Evolutionary conservation across 1,140 invertebrate genomes (phyloP).

Genomic region (Meloidogyne exigua): DNA sequence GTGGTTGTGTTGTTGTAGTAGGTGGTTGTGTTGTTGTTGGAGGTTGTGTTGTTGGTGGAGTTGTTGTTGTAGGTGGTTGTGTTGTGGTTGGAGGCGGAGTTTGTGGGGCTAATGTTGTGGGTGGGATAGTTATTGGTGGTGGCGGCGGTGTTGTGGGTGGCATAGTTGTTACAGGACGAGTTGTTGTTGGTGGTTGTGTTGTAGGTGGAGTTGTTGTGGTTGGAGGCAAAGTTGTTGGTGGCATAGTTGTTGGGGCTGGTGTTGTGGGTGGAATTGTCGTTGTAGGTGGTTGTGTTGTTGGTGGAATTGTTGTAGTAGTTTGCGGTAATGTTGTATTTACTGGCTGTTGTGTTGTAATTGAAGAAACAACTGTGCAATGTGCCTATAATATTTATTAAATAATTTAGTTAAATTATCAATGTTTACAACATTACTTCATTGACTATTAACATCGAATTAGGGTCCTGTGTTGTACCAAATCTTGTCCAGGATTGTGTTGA

Average conservation of each 20-base stretch:
- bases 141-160: too few relatives aligned
- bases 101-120: too few relatives aligned
- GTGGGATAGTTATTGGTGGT: too few relatives aligned
- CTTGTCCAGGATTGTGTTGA: constrained; percentile 14
- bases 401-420: neutral
- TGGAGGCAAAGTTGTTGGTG: too few relatives aligned
- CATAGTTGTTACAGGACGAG: too few relatives aligned
- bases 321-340: neutral
- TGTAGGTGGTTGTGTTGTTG: too few relatives aligned
- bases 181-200: too few relatives aligned
- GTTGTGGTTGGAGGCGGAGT: neutral
- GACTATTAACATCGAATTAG: constrained; percentile 16
- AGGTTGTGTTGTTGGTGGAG: neutral
- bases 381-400: neutral
- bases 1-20: neutral
- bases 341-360: neutral
- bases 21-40: neutral
- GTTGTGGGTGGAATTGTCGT: too few relatives aligned
- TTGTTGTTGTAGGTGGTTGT: neutral
- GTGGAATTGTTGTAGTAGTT: too few relatives aligned
- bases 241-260: too few relatives aligned
- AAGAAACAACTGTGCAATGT: neutral
- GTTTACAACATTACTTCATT: neutral
- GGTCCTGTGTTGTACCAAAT: constrained; percentile 21
- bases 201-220: too few relatives aligned